Evolutionary conservation across 2,797 vertebrate species (phyloP).

Genomic region (Manis crassicaudata): DNA sequence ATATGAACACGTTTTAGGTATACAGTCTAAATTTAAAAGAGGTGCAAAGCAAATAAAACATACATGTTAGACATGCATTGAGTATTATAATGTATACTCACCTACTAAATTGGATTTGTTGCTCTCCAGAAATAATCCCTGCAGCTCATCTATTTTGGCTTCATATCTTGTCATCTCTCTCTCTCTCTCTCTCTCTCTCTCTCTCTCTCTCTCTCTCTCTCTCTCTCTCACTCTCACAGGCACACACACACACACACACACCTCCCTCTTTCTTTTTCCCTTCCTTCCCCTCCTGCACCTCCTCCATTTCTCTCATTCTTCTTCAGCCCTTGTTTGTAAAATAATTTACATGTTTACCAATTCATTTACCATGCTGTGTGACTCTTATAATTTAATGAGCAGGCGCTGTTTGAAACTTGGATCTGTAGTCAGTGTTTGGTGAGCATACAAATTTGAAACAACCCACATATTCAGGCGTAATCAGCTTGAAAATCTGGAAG

Average conservation of each 20-base stretch:
- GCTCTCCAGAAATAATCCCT: neutral
- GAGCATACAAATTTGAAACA: neutral
- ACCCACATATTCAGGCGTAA: neutral
- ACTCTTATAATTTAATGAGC: neutral
- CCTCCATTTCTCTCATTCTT: neutral
- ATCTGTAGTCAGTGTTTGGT: neutral
- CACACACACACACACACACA: too few species aligned
- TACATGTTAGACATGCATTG: neutral
- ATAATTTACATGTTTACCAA: slow-evolving; percentile 5
- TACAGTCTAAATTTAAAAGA: neutral
- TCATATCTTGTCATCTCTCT: neutral
- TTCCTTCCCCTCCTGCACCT: rapidly evolving
- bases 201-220: rapidly evolving
- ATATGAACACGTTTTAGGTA: neutral
- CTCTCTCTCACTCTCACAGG: too few species aligned
- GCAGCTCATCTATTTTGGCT: neutral
- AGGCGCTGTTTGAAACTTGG: neutral
- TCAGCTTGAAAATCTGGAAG: neutral
- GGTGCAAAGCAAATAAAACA: neutral
- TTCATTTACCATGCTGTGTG: neutral
- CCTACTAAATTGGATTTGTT: neutral
- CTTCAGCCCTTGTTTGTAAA: neutral
- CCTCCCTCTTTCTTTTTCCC: neutral
- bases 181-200: neutral
- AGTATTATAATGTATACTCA: neutral